A percentile compares a stretch with the other conserved stretches of the same genome.
phyloP scores from a whole-genome alignment of 2,888 invertebrate genomes.

The Ypsolopha scabrella region DNA sequence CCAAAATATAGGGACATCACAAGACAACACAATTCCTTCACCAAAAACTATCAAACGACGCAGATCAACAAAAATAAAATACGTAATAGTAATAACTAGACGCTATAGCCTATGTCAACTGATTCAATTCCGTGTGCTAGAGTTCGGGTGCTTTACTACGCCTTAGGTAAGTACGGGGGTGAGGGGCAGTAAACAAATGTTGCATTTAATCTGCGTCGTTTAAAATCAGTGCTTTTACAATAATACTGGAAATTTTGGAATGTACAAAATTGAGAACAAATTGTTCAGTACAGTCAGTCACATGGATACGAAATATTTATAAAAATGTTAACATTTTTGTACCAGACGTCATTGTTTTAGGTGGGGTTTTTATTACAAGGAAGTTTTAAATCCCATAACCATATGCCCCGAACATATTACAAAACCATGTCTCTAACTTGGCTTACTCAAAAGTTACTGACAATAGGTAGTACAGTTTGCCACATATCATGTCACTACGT shows the following conservation, averaged over 20 bases:
- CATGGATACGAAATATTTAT: neutral
- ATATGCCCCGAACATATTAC: too few species aligned
- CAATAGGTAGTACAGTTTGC: too few species aligned
- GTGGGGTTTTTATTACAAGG: neutral
- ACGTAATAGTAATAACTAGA: neutral
- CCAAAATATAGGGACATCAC: constrained; percentile 16
- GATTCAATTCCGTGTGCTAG: neutral
- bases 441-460: too few species aligned
- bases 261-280: neutral
- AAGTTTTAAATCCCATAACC: neutral
- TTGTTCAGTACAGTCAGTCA: neutral
- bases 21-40: constrained; percentile 11
- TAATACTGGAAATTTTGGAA: neutral
- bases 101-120: neutral
- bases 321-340: neutral
- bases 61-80: neutral
- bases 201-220: neutral
- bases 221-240: neutral
- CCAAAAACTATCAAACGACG: neutral
- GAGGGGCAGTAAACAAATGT: too few species aligned
- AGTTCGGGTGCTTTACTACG: neutral
- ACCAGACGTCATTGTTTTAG: neutral
- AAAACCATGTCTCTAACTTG: too few species aligned
- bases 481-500: too few species aligned
- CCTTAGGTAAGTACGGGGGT: neutral